Base-by-base conservation (phyloP, 1,140 invertebrate species). In the Oryctes rhinoceros region DNA sequence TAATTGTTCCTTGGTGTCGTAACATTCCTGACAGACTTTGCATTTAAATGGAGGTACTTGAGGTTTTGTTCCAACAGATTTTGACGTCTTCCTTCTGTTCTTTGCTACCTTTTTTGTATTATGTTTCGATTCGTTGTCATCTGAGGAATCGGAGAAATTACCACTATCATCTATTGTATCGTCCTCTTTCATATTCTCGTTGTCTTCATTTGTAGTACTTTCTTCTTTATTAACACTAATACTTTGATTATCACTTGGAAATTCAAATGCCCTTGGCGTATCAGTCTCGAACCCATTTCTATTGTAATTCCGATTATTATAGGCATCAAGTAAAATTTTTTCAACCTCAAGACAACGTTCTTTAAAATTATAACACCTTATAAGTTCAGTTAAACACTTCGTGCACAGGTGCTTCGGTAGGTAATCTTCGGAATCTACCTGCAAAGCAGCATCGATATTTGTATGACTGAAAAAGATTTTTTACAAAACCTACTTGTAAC, bases 391-490 rank as follows among this genome's bases (percentile, higher is more conserved):
- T 13, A 83, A 53, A 71, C 84, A 84, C 39, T 37, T 44, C 24
- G 80, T 79, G 77, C 84, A 84, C 30, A 84, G 81, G 53, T 83
- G 78, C 74, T 82, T 79, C 10, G 84, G 84, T 48, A 83, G 77
- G n/a, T 20, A 44, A 49, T 83, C 81, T 24, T 81, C 65, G 71
- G 75, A 37, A 20, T 67, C 44, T 7, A 83, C 74, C 79, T 83
- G n/a, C 37, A 81, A 82, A 62, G 44, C 78, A 62, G 39, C 24
- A 37, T 71, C 5, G 6, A 7, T 59, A 53, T 18, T 53, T 53
- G n/a, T 18, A 15, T 7, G 18, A 18, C 37, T 71, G 65, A 4
- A 30, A 71, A 35, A 71, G 20, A 37, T 9, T 35, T 71, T 15
- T 13, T 35, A 24, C 24, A 35, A 71, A 9, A 37, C 35, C 4